phyloP scores from a whole-genome alignment of 2,797 vertebrate species.

The Enteromius treurensis region DNA sequence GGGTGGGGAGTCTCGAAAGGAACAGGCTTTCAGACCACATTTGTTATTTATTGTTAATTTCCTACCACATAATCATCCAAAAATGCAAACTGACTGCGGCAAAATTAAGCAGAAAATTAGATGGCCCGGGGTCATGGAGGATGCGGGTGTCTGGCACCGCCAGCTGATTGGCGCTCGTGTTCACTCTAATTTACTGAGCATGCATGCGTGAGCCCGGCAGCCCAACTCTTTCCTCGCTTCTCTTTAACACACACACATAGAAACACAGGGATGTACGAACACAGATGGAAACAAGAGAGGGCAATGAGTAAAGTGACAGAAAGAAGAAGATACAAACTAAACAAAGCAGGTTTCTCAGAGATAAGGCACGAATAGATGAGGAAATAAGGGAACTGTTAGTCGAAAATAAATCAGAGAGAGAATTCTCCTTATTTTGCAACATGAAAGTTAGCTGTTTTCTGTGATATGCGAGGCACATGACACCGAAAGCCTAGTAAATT shows the following conservation, averaged over 20 bases:
- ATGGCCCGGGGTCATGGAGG: constrained; percentile 97
- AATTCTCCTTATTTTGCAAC: constrained; percentile 39
- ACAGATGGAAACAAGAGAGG: constrained; percentile 29
- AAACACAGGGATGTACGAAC: constrained; percentile 28
- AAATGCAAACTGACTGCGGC: constrained; percentile 99
- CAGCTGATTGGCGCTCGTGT: constrained; percentile 97
- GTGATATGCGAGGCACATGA: background rate
- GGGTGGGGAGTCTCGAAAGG: constrained; percentile 58
- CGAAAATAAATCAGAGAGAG: constrained; percentile 28
- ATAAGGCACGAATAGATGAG: constrained; percentile 32
- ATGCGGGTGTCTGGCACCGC: constrained; percentile 90
- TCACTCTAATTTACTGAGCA: constrained; percentile 99
- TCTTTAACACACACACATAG: constrained; percentile 19
- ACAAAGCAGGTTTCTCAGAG: constrained; percentile 8
- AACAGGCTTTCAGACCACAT: constrained; percentile 87
- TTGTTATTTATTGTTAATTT: constrained; percentile 99
- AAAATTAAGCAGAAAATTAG: constrained; percentile 99
- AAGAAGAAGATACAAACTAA: constrained; percentile 38
- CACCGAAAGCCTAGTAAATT: background rate
- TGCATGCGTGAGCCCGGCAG: constrained; percentile 94
- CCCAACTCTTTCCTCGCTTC: constrained; percentile 41
- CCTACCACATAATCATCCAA: constrained; percentile 99
- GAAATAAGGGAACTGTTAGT: constrained; percentile 39
- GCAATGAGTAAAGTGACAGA: constrained; percentile 27
- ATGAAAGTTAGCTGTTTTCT: background rate